Evolutionary conservation across 2,797 vertebrate genomes (phyloP).

Genomic region (Adelosebastes latens): DNA sequence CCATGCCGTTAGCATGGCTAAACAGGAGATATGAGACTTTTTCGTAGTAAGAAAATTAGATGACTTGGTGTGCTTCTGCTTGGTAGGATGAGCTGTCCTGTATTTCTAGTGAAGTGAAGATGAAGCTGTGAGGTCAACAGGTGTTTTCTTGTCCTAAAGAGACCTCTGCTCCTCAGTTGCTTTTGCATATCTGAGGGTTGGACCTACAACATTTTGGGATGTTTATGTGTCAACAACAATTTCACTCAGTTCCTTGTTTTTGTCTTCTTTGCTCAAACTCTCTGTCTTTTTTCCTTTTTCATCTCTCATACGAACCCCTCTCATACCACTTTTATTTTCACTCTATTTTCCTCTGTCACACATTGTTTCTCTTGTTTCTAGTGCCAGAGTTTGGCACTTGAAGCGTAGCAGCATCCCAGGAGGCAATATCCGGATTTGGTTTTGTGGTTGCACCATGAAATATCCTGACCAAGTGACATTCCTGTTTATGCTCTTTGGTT

Average conservation of each 20-base stretch:
- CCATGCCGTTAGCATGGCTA: not conserved
- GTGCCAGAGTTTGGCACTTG: conserved; percentile 10
- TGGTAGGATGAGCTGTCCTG: not conserved
- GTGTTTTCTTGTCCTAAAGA: not conserved
- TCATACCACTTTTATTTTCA: conserved; percentile 25
- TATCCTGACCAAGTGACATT: conserved; percentile 42
- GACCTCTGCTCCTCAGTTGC: not conserved
- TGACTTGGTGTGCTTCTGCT: not conserved
- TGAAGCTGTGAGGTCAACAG: conserved; percentile 17
- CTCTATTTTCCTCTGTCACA: conserved; percentile 22
- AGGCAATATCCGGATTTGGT: conserved; percentile 57
- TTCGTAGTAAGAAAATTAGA: not conserved
- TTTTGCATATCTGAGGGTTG: not conserved
- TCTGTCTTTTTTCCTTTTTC: not conserved
- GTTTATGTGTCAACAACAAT: not conserved
- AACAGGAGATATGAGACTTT: not conserved
- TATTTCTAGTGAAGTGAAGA: not conserved
- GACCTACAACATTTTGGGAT: not conserved
- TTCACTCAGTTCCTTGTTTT: not conserved
- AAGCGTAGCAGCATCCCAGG: conserved; percentile 16
- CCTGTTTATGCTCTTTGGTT: conserved; percentile 33
- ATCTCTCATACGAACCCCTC: not conserved
- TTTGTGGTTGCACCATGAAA: conserved; percentile 63
- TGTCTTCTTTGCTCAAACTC: not conserved
- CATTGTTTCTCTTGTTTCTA: conserved; percentile 26